phyloP scores from a whole-genome alignment of 2,888 invertebrate genomes.

The Dichetophora obliterata region DNA sequence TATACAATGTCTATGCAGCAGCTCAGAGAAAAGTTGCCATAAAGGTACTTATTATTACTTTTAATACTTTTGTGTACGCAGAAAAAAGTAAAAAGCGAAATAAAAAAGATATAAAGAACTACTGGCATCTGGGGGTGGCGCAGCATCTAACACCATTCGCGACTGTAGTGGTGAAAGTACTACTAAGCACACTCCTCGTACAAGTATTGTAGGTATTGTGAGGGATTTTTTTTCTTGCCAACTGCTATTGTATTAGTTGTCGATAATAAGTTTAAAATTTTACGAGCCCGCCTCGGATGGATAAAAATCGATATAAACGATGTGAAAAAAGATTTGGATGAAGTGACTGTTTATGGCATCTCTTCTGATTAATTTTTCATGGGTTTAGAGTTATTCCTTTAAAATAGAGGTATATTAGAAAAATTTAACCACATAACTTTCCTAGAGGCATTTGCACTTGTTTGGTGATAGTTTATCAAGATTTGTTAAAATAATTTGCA shows the following conservation, averaged over 20 bases:
- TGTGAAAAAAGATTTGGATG: slow-evolving; percentile 29
- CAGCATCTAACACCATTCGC: slow-evolving; percentile 29
- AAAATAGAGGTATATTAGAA: no score
- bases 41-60: slow-evolving; percentile 67
- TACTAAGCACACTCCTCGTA: slow-evolving; percentile 18
- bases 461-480: background rate
- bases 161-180: slow-evolving; percentile 23
- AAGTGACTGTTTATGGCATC: slow-evolving; percentile 35
- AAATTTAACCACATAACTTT: no score
- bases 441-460: no score
- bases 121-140: background rate
- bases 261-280: slow-evolving; percentile 53
- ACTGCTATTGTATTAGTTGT: slow-evolving; percentile 51
- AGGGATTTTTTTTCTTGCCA: slow-evolving; percentile 38
- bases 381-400: no score
- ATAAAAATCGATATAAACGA: slow-evolving; percentile 42
- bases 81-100: slow-evolving; percentile 32
- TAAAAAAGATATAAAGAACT: slow-evolving; percentile 18
- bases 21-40: slow-evolving; percentile 46
- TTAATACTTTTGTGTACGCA: slow-evolving; percentile 59
- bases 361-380: background rate
- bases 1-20: slow-evolving; percentile 60
- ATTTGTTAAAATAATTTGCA: background rate
- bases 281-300: slow-evolving; percentile 27
- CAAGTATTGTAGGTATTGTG: slow-evolving; percentile 36